Evolutionary conservation across 2,113 vertebrate genomes (phyloP).

Genomic region (Porphyrio hochstetteri): DNA sequence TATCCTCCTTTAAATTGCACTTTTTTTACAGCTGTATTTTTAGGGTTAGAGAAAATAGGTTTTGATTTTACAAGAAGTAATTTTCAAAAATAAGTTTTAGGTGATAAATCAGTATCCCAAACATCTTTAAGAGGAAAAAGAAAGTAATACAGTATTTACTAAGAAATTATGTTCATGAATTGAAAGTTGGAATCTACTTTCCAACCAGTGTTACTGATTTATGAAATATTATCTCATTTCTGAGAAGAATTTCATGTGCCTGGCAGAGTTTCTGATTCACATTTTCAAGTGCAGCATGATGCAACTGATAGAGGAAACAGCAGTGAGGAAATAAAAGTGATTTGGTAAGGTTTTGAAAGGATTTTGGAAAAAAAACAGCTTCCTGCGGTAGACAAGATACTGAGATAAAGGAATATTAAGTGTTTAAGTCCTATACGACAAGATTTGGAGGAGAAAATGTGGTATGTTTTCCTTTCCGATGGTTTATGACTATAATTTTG

Average conservation of each 20-base stretch:
- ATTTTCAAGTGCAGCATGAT: background rate
- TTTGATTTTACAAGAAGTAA: background rate
- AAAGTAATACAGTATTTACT: background rate
- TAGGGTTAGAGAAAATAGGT: background rate
- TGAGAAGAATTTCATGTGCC: background rate
- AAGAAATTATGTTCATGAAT: background rate
- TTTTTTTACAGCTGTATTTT: background rate
- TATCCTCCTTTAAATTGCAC: background rate
- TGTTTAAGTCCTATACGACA: background rate
- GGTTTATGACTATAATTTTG: background rate
- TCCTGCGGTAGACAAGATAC: background rate
- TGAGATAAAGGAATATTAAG: background rate
- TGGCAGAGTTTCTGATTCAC: background rate
- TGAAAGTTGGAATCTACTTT: background rate
- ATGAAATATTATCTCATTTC: background rate
- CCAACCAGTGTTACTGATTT: background rate
- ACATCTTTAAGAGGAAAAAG: background rate
- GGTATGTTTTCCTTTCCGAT: accelerated
- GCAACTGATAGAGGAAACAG: background rate
- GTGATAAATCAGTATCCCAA: background rate
- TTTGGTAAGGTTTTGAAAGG: background rate
- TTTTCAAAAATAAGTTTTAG: background rate
- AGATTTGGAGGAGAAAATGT: background rate
- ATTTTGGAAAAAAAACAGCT: background rate
- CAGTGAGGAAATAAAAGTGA: background rate